These are phyloP conservation scores for Electrophaes corylata DNA, from an alignment of 2,888 invertebrate species.

Conservation along the genomic window DNA sequence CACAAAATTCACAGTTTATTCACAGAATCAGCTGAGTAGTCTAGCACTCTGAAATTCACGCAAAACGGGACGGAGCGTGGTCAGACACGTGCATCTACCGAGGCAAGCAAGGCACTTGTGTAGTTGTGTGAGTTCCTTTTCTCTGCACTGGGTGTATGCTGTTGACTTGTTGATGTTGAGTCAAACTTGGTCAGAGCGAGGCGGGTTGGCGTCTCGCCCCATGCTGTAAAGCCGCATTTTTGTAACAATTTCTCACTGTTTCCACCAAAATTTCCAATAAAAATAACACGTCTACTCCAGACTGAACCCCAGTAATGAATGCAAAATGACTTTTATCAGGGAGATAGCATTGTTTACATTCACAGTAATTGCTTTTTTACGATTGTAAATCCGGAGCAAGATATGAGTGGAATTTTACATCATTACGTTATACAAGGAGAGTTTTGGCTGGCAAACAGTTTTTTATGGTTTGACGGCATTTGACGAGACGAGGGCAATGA, in stretches of 20 bases:
- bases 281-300: conserved; percentile 57
- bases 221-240: conserved; percentile 70
- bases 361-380: conserved; percentile 44
- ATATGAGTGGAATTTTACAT: conserved; percentile 66
- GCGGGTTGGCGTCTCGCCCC: conserved; percentile 74
- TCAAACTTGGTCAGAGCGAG: conserved; percentile 44
- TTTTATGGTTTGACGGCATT: conserved; percentile 19
- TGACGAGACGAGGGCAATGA: conserved; percentile 27
- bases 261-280: conserved; percentile 39
- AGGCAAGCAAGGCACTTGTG: conserved; percentile 58
- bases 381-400: conserved; percentile 42
- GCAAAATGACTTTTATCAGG: conserved; percentile 55
- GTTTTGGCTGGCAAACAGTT: conserved; percentile 19
- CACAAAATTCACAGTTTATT: conserved; percentile 38
- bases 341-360: conserved; percentile 52
- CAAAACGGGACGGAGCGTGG: conserved; percentile 38
- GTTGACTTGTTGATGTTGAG: conserved; percentile 27
- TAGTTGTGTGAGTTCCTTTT: too few relatives aligned
- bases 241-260: conserved; percentile 42
- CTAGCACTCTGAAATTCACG: conserved; percentile 38
- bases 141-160: conserved; percentile 37
- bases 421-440: conserved; percentile 29
- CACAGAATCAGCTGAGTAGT: conserved; percentile 52
- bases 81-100: conserved; percentile 50
- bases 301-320: conserved; percentile 45